Conservation (phyloP, 1,140 invertebrate species). For the Drosophila ogumai region DNA sequence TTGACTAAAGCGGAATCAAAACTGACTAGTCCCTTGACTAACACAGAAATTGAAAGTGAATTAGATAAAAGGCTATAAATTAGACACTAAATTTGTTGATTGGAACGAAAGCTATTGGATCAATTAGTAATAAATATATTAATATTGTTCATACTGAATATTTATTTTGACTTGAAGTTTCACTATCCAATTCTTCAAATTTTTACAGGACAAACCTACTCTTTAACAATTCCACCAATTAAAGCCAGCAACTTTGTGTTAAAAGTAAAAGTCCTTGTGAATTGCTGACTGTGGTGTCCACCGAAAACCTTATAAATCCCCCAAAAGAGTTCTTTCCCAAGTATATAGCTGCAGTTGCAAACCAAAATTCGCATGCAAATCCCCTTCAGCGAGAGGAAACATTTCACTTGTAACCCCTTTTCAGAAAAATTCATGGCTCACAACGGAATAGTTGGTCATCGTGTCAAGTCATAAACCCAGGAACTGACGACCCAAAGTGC, state of each 20-base stretch:
- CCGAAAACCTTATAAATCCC: not conserved
- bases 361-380: slow-evolving; percentile 30
- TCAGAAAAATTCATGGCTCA: slow-evolving; percentile 23
- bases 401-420: slow-evolving; percentile 35
- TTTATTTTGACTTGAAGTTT: no score
- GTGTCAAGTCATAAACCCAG: slow-evolving; percentile 70
- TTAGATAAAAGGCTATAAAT: not conserved
- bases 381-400: not conserved
- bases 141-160: not conserved
- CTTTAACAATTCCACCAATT: not conserved
- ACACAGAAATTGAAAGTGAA: not conserved
- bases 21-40: slow-evolving; percentile 8
- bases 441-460: slow-evolving; percentile 50
- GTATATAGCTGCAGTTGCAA: slow-evolving; percentile 9
- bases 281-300: not conserved
- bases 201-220: not conserved
- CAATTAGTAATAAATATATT: not conserved
- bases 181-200: no score
- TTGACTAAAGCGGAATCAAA: slow-evolving; percentile 13
- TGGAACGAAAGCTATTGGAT: not conserved
- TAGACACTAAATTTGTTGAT: not conserved
- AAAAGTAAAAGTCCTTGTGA: not conserved
- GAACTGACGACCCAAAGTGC: slow-evolving; percentile 57
- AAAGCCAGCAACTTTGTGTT: not conserved
- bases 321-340: not conserved